Conservation (phyloP, 1,140 invertebrate genomes). For the Galendromus occidentalis region DNA sequence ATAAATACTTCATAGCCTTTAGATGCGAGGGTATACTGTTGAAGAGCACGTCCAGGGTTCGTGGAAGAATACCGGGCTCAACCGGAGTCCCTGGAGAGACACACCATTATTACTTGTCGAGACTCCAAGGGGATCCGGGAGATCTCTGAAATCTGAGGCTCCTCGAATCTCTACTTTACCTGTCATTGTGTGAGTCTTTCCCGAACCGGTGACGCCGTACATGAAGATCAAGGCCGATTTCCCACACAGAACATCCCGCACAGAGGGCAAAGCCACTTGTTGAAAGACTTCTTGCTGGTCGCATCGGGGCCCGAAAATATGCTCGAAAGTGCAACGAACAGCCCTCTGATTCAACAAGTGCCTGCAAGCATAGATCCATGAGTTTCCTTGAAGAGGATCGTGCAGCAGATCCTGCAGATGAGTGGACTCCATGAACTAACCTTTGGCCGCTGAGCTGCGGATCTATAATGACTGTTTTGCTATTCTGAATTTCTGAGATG, state of each 20-base stretch:
- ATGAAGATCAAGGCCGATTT: slow-evolving; percentile 61
- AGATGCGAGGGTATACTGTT: slow-evolving; percentile 52
- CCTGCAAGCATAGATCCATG: background rate
- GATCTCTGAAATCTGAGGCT: too few relatives aligned
- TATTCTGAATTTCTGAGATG: background rate
- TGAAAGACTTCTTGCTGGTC: slow-evolving; percentile 68
- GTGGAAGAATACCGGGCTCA: slow-evolving; percentile 63
- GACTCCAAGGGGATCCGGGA: too few relatives aligned
- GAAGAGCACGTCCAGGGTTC: slow-evolving; percentile 74
- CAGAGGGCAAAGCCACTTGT: slow-evolving; percentile 58
- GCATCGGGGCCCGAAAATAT: slow-evolving; percentile 55
- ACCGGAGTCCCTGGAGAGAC: slow-evolving; percentile 30
- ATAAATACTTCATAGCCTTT: slow-evolving; percentile 36
- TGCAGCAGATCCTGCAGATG: too few relatives aligned
- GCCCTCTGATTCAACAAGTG: background rate
- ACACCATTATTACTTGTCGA: too few relatives aligned
- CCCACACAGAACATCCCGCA: slow-evolving; percentile 41
- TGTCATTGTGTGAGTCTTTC: slow-evolving; percentile 86
- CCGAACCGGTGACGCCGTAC: slow-evolving; percentile 88
- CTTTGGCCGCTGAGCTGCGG: background rate
- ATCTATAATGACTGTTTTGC: background rate
- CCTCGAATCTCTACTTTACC: slow-evolving; percentile 27
- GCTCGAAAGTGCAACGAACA: slow-evolving; percentile 35
- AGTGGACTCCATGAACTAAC: background rate
- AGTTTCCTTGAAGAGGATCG: too few relatives aligned